Conservation (phyloP, 2,888 invertebrate species). For the Subacronicta megacephala region DNA sequence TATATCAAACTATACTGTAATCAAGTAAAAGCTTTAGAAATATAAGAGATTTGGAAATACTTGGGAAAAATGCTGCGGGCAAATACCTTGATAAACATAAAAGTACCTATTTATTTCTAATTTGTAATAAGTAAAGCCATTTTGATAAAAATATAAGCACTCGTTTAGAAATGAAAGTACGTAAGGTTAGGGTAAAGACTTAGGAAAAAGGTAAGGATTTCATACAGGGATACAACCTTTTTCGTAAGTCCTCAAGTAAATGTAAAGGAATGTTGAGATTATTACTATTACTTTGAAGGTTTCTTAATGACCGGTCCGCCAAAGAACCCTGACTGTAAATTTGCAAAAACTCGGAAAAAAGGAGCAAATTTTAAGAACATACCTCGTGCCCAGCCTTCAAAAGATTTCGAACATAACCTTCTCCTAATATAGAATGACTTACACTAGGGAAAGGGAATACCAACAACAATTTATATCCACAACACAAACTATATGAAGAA, state of each 20-base stretch:
- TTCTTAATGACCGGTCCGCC: background rate
- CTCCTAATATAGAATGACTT: conserved; percentile 4
- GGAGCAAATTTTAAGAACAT: background rate
- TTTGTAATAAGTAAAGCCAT: too few relatives aligned
- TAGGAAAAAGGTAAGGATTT: too few relatives aligned
- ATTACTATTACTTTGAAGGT: background rate
- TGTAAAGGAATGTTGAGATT: background rate
- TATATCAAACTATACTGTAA: too few relatives aligned
- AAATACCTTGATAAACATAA: too few relatives aligned
- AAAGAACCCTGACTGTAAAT: background rate
- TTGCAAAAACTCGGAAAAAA: background rate
- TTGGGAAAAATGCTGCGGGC: too few relatives aligned
- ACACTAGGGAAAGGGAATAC: conserved; percentile 8
- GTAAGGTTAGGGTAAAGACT: too few relatives aligned
- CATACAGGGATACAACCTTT: background rate
- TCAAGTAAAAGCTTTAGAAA: too few relatives aligned
- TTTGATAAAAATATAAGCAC: too few relatives aligned
- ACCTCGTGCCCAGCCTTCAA: conserved; percentile 13
- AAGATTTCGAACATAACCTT: conserved; percentile 13
- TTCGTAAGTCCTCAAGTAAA: background rate
- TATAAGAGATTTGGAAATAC: too few relatives aligned
- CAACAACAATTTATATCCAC: conserved; percentile 11
- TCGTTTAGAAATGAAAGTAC: too few relatives aligned
- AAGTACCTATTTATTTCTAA: too few relatives aligned
- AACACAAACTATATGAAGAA: conserved; percentile 5